Base-by-base conservation (phyloP, 2,113 vertebrate species). In the Trogon surrucura region DNA sequence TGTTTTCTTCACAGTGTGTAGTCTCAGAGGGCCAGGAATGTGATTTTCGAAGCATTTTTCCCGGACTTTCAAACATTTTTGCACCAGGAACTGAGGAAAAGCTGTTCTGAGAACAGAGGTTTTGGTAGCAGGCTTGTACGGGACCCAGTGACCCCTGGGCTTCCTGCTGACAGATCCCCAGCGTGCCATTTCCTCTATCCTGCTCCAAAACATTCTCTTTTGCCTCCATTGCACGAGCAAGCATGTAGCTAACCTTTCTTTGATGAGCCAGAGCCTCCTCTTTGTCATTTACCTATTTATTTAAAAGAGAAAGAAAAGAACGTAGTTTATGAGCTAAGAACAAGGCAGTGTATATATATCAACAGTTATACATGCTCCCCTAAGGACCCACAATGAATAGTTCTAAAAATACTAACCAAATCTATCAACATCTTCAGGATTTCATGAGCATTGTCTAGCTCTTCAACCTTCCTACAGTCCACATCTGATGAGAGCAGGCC, bases 211-310 rank as follows among this genome's bases (percentile, higher is more conserved):
- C 86, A 11, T 61, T 96, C 80, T 98, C 97, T 91, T 98, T 98
- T 38, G 96, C 96, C 95, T 99, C 98, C 13, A 98, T 88, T 1
- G 96, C 97, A 23, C 97, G 98, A 3, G 99, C 99, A 54, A 99
- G 96, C 99, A 99, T 99, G 93, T 99, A 98, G 94, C 99, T 99
- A 50, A 99, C 99, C 96, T 99, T 99, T 80, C 98, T 98, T 91
- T 99, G 99, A 96, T 99, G 99, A 11, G 99, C 99, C 93, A 99
- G 79, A 18, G 98, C 99, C 95, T 98, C 99, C 79, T 99, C 99
- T 91, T 99, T 99, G 95, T 99, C 99, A 53, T 99, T 99, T 53
- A 99, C 83, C 99, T 99, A 11, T 67, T 62, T 6, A 21, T 20
- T 18, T 19, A 44, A 36, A 23, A 84, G 34, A 69, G 17, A 65